These are phyloP conservation scores for Chiroxiphia lanceolata DNA, from an alignment of 2,797 vertebrate genomes.

Conservation along the genomic window DNA sequence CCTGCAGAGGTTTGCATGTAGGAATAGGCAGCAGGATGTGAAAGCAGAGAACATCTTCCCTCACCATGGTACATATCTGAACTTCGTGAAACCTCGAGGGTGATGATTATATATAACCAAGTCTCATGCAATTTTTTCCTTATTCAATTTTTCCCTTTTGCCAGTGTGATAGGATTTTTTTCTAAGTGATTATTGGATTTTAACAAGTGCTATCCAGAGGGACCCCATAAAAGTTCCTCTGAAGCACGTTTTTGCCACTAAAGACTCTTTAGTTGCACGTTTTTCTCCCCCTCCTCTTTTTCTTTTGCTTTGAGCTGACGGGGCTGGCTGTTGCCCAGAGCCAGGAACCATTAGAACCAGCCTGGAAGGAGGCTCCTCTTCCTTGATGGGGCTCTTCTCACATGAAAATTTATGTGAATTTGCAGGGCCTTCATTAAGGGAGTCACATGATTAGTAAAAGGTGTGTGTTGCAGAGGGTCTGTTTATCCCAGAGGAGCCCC, in stretches of 20 bases:
- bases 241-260: not conserved
- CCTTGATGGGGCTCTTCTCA: not conserved
- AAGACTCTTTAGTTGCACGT: not conserved
- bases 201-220: not conserved
- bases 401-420: constrained; percentile 48
- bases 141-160: constrained; percentile 3
- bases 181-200: not conserved
- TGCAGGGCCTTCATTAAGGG: constrained; percentile 39
- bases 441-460: constrained; percentile 35
- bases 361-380: constrained; percentile 18
- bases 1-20: not conserved
- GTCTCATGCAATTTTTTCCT: not conserved
- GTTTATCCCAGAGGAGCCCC: constrained; percentile 27
- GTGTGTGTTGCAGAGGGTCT: constrained; percentile 26
- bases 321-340: not conserved
- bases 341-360: not conserved
- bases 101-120: not conserved
- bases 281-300: not conserved
- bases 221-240: not conserved
- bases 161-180: not conserved
- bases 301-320: not conserved
- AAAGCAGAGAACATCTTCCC: not conserved
- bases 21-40: not conserved
- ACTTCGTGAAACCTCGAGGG: not conserved
- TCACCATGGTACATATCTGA: not conserved